These are phyloP conservation scores for Pseudococcus viburni DNA, from an alignment of 2,888 invertebrate species.

Conservation along the genomic window DNA sequence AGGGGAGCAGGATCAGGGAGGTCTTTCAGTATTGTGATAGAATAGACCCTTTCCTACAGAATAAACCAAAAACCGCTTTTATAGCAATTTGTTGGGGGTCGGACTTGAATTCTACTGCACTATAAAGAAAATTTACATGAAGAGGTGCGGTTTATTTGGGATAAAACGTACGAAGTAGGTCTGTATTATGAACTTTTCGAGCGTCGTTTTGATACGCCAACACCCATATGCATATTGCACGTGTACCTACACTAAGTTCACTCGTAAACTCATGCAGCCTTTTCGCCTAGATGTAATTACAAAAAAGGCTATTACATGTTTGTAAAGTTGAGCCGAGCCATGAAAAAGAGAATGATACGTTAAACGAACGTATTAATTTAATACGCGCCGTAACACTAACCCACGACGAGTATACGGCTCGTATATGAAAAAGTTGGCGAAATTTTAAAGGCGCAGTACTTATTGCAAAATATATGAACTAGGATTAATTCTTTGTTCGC, in stretches of 20 bases:
- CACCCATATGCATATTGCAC: not conserved
- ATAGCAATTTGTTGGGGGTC: no score
- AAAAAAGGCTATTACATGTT: conserved; percentile 33
- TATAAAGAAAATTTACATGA: no score
- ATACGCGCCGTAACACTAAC: not conserved
- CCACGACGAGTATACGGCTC: not conserved
- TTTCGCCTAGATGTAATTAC: conserved; percentile 21
- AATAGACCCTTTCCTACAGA: no score
- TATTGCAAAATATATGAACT: conserved; percentile 30
- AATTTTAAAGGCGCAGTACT: conserved; percentile 2
- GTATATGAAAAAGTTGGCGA: conserved; percentile 34
- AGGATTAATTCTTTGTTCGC: not conserved
- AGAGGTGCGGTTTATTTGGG: no score
- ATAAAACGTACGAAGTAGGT: no score
- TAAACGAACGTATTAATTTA: conserved; percentile 46
- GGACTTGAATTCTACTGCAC: no score
- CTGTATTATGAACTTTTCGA: no score
- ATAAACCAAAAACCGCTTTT: no score
- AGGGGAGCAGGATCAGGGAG: no score
- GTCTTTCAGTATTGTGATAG: no score
- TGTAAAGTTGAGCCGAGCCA: conserved; percentile 11
- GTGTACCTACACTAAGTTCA: not conserved
- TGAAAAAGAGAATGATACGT: conserved; percentile 9
- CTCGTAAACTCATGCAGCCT: not conserved
- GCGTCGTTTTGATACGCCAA: no score